A percentile compares a stretch with the other conserved stretches of the same genome.
Conservation (phyloP, 2,797 vertebrate genomes). For the Hapalemur alaotrensis region DNA sequence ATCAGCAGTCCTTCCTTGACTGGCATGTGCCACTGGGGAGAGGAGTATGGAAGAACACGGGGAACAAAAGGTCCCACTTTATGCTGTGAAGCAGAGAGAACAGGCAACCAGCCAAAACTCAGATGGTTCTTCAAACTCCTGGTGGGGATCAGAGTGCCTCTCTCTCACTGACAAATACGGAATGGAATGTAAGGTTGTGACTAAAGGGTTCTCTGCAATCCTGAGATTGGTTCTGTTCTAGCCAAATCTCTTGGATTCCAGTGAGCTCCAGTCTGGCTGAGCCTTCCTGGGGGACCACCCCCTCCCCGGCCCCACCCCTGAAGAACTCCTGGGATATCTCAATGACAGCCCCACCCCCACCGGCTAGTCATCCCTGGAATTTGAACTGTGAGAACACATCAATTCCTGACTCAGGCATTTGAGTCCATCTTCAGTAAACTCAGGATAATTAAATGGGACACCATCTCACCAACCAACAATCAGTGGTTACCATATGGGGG, state of each 20-base stretch:
- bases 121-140: neutral
- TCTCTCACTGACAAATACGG: slow-evolving; percentile 21
- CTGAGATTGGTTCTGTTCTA: neutral
- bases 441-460: neutral
- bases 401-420: neutral
- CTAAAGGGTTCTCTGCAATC: slow-evolving; percentile 2
- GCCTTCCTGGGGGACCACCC: neutral
- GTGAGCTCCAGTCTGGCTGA: neutral
- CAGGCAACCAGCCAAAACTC: neutral
- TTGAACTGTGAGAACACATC: neutral
- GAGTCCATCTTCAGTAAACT: neutral
- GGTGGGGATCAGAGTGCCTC: neutral
- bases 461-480: neutral
- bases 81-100: neutral
- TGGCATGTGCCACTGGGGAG: neutral
- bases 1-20: neutral
- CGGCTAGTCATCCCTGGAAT: neutral
- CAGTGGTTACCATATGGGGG: neutral
- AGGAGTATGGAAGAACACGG: neutral
- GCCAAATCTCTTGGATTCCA: neutral
- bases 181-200: slow-evolving; percentile 62
- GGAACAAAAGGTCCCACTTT: neutral
- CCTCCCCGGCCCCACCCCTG: neutral
- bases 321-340: neutral
- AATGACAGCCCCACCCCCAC: neutral